Conservation (phyloP, 2,113 vertebrate genomes). For the Silurus meridionalis region DNA sequence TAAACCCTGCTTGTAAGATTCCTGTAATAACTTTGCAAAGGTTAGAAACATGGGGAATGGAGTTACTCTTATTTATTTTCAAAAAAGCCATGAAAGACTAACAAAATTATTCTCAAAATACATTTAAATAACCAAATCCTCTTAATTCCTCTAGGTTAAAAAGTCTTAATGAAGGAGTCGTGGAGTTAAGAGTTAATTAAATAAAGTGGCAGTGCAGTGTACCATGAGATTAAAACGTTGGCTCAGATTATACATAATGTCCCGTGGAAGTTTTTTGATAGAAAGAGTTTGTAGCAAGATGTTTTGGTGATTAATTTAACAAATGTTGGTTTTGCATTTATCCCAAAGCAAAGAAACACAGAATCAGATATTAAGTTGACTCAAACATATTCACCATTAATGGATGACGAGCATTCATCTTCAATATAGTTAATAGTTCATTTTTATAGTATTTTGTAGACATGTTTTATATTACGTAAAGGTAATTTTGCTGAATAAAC, state of each 20-base stretch:
- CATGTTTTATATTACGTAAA: neutral
- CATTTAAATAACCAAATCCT: neutral
- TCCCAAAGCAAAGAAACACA: neutral
- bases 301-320: conserved; percentile 12
- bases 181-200: conserved; percentile 27
- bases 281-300: conserved; percentile 19
- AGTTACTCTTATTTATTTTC: neutral
- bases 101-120: neutral
- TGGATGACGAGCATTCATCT: neutral
- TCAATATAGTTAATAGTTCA: no score
- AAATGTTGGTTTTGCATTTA: neutral
- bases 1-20: neutral
- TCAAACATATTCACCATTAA: neutral
- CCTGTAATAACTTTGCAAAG: neutral
- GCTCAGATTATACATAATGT: neutral
- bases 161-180: conserved; percentile 12
- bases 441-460: neutral
- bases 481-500: neutral
- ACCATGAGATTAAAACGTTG: conserved; percentile 23
- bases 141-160: neutral
- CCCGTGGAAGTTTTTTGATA: neutral
- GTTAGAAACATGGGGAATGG: neutral
- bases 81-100: neutral
- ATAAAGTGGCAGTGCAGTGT: conserved; percentile 2
- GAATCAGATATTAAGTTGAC: neutral